Conservation (phyloP, 2,888 invertebrate genomes). For the Cephus rjabovi region DNA sequence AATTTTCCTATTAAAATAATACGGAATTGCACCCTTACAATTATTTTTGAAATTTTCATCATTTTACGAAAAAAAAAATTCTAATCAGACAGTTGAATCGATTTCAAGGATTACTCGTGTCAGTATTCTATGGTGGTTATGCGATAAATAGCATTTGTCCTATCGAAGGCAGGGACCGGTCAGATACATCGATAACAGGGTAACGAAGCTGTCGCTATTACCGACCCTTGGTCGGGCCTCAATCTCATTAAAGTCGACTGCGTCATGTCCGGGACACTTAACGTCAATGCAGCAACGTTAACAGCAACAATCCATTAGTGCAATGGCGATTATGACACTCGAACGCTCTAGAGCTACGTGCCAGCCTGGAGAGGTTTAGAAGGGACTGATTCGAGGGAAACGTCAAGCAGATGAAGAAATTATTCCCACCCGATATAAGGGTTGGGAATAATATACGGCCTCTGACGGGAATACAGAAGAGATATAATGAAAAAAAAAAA, state of each 20-base stretch:
- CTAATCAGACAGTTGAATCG: background rate
- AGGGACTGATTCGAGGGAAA: no score
- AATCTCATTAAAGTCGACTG: background rate
- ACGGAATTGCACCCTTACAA: no score
- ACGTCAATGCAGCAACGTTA: background rate
- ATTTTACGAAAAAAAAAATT: background rate
- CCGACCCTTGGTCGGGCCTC: background rate
- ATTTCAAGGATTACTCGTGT: background rate
- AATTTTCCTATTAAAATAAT: no score
- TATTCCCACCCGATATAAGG: no score
- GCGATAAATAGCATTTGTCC: background rate
- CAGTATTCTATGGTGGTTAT: background rate
- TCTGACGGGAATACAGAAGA: no score
- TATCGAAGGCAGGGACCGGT: background rate
- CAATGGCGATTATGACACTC: conserved; percentile 29
- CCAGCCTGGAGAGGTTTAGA: background rate
- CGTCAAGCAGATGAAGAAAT: no score
- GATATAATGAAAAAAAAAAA: no score
- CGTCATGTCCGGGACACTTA: background rate
- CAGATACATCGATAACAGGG: background rate
- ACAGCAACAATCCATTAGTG: conserved; percentile 27
- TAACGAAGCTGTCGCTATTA: background rate
- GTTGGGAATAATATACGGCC: no score
- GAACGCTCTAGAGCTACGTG: conserved; percentile 11
- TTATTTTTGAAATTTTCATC: no score